Evolutionary conservation across 2,113 vertebrate genomes (phyloP).

Genomic region (Tragelaphus scriptus): DNA sequence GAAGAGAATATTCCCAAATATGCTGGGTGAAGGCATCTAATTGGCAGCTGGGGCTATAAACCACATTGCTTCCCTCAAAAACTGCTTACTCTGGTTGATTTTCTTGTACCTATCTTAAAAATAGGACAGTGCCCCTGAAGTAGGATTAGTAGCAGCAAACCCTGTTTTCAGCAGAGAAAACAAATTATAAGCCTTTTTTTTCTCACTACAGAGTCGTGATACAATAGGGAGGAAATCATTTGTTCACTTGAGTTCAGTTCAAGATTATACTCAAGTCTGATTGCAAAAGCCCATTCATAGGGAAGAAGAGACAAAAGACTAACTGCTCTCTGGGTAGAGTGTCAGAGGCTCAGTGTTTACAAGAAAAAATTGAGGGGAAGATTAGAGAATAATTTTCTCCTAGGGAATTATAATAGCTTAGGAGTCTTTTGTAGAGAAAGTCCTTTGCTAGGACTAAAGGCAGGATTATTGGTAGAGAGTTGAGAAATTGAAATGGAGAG

Average conservation of each 20-base stretch:
- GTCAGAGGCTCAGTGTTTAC: slow-evolving; percentile 39
- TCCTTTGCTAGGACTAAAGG: slow-evolving; percentile 41
- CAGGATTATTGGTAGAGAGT: slow-evolving; percentile 41
- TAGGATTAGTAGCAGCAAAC: neutral
- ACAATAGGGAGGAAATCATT: neutral
- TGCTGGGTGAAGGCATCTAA: neutral
- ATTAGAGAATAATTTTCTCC: slow-evolving; percentile 52
- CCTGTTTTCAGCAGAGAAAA: neutral
- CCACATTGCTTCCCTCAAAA: neutral
- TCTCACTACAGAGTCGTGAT: neutral
- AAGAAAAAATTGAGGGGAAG: slow-evolving; percentile 36
- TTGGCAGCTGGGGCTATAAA: neutral
- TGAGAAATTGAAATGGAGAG: slow-evolving; percentile 44
- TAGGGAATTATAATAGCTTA: neutral
- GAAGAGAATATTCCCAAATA: neutral
- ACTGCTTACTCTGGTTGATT: neutral
- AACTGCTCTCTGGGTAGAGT: neutral
- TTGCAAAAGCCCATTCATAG: slow-evolving; percentile 10
- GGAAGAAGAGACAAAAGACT: slow-evolving; percentile 31
- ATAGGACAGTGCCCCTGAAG: neutral
- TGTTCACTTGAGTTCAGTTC: slow-evolving; percentile 23
- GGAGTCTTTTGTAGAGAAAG: slow-evolving; percentile 26
- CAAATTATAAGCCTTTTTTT: neutral
- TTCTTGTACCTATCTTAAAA: slow-evolving; percentile 1
- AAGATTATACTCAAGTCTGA: slow-evolving; percentile 34